A percentile compares a stretch with the other conserved stretches of the same genome.
These are phyloP conservation scores for Oreocharis arfaki DNA, from an alignment of 2,113 vertebrate species.

Conservation along the genomic window DNA sequence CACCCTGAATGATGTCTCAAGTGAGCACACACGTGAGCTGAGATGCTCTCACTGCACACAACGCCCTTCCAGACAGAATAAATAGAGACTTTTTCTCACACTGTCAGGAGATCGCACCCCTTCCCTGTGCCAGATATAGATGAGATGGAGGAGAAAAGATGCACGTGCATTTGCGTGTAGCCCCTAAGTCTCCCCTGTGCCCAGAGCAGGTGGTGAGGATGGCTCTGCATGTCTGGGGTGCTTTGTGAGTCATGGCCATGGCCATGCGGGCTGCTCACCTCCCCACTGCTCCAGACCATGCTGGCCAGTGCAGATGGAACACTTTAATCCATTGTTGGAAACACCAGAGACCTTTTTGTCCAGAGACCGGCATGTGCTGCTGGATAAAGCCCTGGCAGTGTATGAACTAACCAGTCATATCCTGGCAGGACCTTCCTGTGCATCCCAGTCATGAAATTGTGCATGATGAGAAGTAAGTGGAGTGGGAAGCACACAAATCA, in stretches of 20 bases:
- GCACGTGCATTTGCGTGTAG: background rate
- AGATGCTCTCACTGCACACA: background rate
- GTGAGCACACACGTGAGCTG: background rate
- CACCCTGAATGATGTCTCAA: background rate
- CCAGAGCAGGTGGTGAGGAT: background rate
- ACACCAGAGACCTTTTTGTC: background rate
- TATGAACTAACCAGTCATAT: background rate
- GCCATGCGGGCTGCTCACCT: background rate
- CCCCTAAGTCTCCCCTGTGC: background rate
- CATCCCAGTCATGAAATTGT: background rate
- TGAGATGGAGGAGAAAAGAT: background rate
- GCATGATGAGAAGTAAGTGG: background rate
- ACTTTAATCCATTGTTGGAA: background rate
- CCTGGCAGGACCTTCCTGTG: background rate
- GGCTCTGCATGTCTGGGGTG: background rate
- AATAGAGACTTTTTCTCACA: constrained; percentile 32
- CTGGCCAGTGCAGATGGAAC: background rate
- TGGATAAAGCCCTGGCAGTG: background rate
- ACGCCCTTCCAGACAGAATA: background rate
- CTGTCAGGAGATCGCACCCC: background rate
- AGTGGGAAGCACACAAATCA: rapidly evolving
- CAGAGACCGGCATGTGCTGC: background rate
- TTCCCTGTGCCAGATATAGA: background rate
- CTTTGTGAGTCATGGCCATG: rapidly evolving
- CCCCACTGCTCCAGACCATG: rapidly evolving